These are phyloP conservation scores for Cichladusa arquata DNA, from an alignment of 2,113 vertebrate genomes.

Conservation along the genomic window DNA sequence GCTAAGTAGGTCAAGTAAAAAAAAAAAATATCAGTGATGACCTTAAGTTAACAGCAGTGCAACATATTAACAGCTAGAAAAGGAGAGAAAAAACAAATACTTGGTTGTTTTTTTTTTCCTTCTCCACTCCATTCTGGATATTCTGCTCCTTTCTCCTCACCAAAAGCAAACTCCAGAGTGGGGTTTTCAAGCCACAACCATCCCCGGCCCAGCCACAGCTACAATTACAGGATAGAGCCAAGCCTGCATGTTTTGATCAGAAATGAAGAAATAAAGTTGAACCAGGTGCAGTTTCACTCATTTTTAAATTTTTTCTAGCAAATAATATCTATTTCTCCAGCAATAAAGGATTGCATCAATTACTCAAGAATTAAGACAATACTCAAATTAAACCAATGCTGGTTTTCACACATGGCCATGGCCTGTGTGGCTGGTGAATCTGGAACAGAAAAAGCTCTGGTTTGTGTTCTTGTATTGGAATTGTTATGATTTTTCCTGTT, in stretches of 20 bases:
- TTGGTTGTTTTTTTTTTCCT: neutral
- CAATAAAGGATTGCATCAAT: neutral
- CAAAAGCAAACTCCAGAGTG: neutral
- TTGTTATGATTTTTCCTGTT: neutral
- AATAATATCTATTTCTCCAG: neutral
- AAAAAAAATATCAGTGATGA: neutral
- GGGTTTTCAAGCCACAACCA: neutral
- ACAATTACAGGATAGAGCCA: neutral
- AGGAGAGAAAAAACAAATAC: neutral
- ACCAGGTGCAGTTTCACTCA: neutral
- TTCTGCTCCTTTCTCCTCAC: neutral
- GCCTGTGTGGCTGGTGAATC: fast-evolving
- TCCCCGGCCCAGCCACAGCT: neutral
- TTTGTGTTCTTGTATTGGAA: neutral
- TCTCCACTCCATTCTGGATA: neutral
- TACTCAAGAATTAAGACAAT: neutral
- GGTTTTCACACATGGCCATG: fast-evolving
- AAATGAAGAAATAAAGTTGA: neutral
- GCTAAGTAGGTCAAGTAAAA: neutral
- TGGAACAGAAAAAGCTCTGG: neutral
- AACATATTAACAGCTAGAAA: neutral
- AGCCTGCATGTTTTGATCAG: neutral
- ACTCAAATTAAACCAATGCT: neutral
- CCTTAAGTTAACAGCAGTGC: neutral
- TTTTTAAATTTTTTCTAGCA: neutral